Base-by-base conservation (phyloP, 2,797 vertebrate species). In the Anguilla megastoma region DNA sequence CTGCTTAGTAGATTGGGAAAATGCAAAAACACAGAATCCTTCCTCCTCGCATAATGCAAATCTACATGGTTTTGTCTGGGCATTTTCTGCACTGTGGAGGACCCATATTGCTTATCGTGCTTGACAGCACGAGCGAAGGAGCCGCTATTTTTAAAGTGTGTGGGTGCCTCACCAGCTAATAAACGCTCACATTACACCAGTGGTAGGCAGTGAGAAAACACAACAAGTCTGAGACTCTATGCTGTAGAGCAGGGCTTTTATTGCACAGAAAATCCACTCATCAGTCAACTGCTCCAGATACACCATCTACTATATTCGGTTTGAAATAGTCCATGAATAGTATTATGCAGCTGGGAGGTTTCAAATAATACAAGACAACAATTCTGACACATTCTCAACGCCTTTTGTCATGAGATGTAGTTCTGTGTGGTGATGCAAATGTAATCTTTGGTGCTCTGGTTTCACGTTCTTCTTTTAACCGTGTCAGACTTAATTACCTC, bases 141-240 rank as follows among this genome's bases (percentile, higher is more conserved):
- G 92, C 91, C 93, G 94, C 95, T 96, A 96, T 97, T 96, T 96
- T 95, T 95, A 95, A 94, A 95, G 89, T 56, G 93, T 94, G 95
- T 95, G 95, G 95, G 95, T 95, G 95, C 94, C 91, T 91, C 90
- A 91, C 63, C 86, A 94, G 93, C 93, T 95, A 96, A 95, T 95
- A 95, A 95, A 95, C 86, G 92, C 92, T 92, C 90, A 54, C 88
- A 85, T 91, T 94, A 90, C 91, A 90, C 85, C 88, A 87, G 54
- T 88, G 89, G 56, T 58, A 48, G 56, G 86, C 21, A 48, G 10
- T 18, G 56, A 48, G 69, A 85, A 86, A 85, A 86, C 87, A 86
- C 69, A n/a, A 82, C 74, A 74, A 74, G 80, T 84, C 58, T 66
- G 83, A 83, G 80, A 87, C 84, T 84, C 87, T 48, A 58, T 33